A percentile compares a stretch with the other conserved stretches of the same genome.
These are phyloP conservation scores for Melieria picta DNA, from an alignment of 2,888 invertebrate genomes.

Conservation along the genomic window DNA sequence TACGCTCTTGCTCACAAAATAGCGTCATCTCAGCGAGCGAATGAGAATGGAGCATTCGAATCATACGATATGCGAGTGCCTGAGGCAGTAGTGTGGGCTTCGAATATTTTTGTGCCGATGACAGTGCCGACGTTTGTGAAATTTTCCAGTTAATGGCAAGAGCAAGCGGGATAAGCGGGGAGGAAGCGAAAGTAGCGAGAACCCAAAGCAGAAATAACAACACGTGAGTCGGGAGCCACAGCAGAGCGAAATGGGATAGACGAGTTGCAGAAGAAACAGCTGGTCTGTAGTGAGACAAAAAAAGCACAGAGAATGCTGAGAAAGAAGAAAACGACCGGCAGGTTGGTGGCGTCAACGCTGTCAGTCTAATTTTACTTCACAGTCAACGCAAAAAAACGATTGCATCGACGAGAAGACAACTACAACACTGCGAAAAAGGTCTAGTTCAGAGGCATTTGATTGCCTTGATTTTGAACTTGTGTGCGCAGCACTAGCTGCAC, in stretches of 20 bases:
- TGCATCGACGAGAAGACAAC: not conserved
- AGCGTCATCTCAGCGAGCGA: conserved; percentile 45
- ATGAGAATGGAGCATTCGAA: conserved; percentile 45
- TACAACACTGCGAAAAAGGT: too few relatives aligned
- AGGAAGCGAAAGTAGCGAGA: not conserved
- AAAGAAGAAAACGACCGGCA: not conserved
- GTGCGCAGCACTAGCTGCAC: not conserved
- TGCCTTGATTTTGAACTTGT: conserved; percentile 7
- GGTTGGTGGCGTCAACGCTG: not conserved
- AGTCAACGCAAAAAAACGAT: not conserved
- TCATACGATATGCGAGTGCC: conserved; percentile 51
- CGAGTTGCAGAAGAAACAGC: not conserved
- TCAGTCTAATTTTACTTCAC: not conserved
- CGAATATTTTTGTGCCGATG: not conserved
- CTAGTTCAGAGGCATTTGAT: not conserved
- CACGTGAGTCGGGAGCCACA: not conserved
- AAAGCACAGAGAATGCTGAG: not conserved
- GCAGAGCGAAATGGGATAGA: too few relatives aligned
- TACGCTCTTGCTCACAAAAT: conserved; percentile 40
- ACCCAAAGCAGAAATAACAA: not conserved
- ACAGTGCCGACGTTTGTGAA: not conserved
- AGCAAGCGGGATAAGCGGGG: not conserved
- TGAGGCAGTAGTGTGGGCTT: not conserved
- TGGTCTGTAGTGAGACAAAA: not conserved
- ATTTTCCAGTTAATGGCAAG: not conserved